These are phyloP conservation scores for Phaonia tiefii DNA, from an alignment of 2,888 invertebrate species.

Conservation along the genomic window DNA sequence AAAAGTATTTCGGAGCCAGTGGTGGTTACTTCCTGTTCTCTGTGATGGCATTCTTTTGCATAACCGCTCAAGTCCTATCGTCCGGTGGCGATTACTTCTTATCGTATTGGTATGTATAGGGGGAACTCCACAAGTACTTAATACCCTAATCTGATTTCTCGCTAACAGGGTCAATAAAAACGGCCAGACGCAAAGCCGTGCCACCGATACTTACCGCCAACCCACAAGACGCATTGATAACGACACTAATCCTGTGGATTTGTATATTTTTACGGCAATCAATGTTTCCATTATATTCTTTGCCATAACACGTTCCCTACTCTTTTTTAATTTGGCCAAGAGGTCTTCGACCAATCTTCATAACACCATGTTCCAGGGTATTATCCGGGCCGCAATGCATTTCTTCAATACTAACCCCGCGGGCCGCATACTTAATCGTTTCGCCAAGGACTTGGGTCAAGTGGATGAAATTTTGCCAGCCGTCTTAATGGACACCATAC, in stretches of 20 bases:
- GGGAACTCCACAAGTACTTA: background rate
- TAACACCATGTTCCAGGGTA: slow-evolving; percentile 89
- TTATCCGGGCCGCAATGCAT: slow-evolving; percentile 89
- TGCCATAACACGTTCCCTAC: slow-evolving; percentile 78
- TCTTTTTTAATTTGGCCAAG: slow-evolving; percentile 84
- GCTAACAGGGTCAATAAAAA: slow-evolving; percentile 75
- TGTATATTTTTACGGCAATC: slow-evolving; percentile 82
- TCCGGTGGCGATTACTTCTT: slow-evolving; percentile 90
- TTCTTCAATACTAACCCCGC: slow-evolving; percentile 95
- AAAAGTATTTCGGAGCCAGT: slow-evolving; percentile 86
- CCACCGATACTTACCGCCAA: slow-evolving; percentile 40
- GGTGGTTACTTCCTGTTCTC: slow-evolving; percentile 84
- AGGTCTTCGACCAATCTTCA: slow-evolving; percentile 89
- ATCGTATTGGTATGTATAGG: slow-evolving; percentile 85
- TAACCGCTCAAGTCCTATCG: slow-evolving; percentile 86
- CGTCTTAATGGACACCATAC: slow-evolving; percentile 81
- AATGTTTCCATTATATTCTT: slow-evolving; percentile 80
- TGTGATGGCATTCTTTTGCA: slow-evolving; percentile 84
- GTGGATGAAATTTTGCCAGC: slow-evolving; percentile 80
- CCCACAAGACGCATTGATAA: slow-evolving; percentile 54
- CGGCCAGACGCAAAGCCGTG: slow-evolving; percentile 53
- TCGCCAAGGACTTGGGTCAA: slow-evolving; percentile 92
- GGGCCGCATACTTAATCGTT: slow-evolving; percentile 91
- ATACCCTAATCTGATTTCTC: background rate
- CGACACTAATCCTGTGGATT: slow-evolving; percentile 74